These are phyloP conservation scores for Iphiclides podalirius DNA, from an alignment of 2,888 invertebrate species.

Conservation along the genomic window DNA sequence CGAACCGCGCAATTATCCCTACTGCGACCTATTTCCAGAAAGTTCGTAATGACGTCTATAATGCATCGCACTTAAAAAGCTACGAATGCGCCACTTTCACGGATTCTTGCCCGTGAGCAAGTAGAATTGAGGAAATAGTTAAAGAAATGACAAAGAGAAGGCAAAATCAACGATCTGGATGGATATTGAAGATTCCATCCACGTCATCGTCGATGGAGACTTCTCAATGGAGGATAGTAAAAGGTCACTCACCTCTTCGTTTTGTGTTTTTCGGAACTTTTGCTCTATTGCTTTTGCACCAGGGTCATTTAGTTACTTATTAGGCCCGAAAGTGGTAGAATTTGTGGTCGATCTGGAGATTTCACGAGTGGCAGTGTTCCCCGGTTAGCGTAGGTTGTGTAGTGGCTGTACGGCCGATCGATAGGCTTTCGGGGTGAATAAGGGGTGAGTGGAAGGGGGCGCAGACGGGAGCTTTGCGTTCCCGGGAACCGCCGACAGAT, in stretches of 20 bases:
- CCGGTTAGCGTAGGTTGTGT: conserved; percentile 63
- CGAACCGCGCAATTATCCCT: conserved; percentile 25
- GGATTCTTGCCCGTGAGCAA: conserved; percentile 22
- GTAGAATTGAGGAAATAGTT: not conserved
- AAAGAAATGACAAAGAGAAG: conserved; percentile 32
- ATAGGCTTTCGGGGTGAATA: conserved; percentile 48
- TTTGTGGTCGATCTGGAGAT: conserved; percentile 44
- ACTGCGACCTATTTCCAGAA: conserved; percentile 57
- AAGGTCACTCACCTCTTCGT: conserved; percentile 50
- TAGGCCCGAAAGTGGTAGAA: conserved; percentile 50
- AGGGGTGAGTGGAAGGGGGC: conserved; percentile 36
- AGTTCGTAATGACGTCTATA: conserved; percentile 32
- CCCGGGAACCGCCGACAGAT: conserved; percentile 56
- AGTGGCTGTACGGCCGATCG: conserved; percentile 59
- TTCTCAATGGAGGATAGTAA: no score
- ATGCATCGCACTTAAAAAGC: conserved; percentile 4
- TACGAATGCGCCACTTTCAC: not conserved
- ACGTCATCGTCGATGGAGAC: conserved; percentile 48
- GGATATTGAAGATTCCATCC: conserved; percentile 37
- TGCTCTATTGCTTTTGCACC: not conserved
- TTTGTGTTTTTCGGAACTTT: not conserved
- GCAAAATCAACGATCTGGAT: conserved; percentile 38
- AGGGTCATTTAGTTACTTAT: conserved; percentile 27
- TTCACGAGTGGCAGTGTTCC: conserved; percentile 51
- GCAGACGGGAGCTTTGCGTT: conserved; percentile 37